These are phyloP conservation scores for Scarus forsteni DNA, from an alignment of 2,797 vertebrate species.

Conservation along the genomic window DNA sequence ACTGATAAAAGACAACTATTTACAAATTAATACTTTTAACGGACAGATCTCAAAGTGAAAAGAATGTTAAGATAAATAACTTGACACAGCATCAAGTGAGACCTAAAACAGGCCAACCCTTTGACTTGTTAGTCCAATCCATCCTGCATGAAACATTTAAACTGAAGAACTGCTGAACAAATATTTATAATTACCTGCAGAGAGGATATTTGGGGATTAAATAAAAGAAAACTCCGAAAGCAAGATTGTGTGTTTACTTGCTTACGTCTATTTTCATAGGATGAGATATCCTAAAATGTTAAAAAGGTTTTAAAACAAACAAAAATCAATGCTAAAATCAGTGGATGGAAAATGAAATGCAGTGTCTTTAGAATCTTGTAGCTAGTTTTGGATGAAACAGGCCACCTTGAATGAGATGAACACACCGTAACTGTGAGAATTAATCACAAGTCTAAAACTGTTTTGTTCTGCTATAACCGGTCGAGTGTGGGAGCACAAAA, in stretches of 20 bases:
- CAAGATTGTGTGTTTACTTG: neutral
- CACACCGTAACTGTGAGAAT: neutral
- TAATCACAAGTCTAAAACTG: conserved; percentile 4
- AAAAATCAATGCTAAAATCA: conserved; percentile 43
- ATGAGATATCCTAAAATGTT: conserved; percentile 60
- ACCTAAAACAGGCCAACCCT: conserved; percentile 40
- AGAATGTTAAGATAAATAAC: conserved; percentile 76
- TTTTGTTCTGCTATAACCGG: conserved; percentile 14
- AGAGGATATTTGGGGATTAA: conserved; percentile 1
- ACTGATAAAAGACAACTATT: conserved; percentile 66
- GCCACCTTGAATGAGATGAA: conserved; percentile 4
- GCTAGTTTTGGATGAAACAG: conserved; percentile 25
- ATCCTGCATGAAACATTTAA: conserved; percentile 29
- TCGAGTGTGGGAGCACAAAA: conserved; percentile 8
- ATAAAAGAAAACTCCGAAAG: neutral
- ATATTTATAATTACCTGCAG: conserved; percentile 39
- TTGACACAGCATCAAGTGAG: conserved; percentile 66
- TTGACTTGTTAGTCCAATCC: conserved; percentile 35
- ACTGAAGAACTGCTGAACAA: conserved; percentile 58
- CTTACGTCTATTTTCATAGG: conserved; percentile 39
- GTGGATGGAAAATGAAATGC: conserved; percentile 12
- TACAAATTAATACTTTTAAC: conserved; percentile 83
- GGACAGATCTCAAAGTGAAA: conserved; percentile 51
- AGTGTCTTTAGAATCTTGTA: conserved; percentile 18
- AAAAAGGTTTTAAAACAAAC: conserved; percentile 38